Percentiles rank a stretch among this genome's conserved stretches.
Conservation (phyloP, 2,797 vertebrate species). For the Capromys pilorides region DNA sequence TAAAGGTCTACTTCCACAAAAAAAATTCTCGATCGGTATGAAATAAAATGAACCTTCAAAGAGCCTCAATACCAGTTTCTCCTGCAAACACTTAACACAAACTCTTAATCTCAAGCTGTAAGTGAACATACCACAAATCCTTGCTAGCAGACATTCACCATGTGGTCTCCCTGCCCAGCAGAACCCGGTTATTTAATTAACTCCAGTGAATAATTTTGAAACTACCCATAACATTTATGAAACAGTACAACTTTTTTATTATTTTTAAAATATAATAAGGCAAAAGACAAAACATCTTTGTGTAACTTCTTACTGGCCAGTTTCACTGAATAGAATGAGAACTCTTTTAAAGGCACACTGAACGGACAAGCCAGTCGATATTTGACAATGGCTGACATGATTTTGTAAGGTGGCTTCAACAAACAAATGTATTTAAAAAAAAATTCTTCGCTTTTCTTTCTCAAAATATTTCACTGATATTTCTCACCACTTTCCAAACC, state of each 20-base stretch:
- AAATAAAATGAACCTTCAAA: constrained; percentile 28
- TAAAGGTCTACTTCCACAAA: not conserved
- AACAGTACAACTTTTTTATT: not conserved
- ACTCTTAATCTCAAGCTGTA: not conserved
- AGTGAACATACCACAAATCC: constrained; percentile 23
- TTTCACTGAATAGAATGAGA: not conserved
- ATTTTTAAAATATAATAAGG: not conserved
- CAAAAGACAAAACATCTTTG: constrained; percentile 3
- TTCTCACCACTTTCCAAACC: not conserved
- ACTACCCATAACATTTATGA: not conserved
- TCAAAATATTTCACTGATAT: not conserved
- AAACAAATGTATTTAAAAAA: not conserved
- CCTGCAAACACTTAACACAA: not conserved
- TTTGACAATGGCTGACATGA: not conserved
- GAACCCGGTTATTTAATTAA: not conserved
- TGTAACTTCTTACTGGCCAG: not conserved
- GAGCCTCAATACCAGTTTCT: not conserved
- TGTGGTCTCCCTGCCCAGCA: not conserved
- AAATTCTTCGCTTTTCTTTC: not conserved
- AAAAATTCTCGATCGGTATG: not conserved
- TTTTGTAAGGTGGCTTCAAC: not conserved
- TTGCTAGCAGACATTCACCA: not conserved
- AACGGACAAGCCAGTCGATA: not conserved
- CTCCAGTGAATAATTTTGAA: not conserved
- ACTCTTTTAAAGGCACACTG: not conserved